Conservation (phyloP, 2,113 vertebrate species). For the Ptychochromis oligacanthus region DNA sequence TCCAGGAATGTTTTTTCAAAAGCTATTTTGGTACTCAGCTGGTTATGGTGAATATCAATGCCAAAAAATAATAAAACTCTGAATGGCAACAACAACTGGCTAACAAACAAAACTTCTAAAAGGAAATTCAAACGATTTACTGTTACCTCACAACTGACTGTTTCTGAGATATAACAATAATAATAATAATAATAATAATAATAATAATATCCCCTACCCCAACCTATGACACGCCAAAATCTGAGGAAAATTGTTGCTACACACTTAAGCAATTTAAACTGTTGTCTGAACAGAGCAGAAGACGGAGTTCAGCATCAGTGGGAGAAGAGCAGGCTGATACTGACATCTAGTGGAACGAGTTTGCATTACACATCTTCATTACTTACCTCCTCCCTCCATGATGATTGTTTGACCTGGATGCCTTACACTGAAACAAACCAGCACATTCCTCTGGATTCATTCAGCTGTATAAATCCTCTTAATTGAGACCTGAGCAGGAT, state of each 20-base stretch:
- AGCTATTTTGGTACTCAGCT: not conserved
- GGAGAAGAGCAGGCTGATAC: not conserved
- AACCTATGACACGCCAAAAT: no score
- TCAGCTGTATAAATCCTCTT: not conserved
- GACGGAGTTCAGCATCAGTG: not conserved
- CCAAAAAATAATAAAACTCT: not conserved
- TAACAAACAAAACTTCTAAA: not conserved
- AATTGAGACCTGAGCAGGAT: not conserved
- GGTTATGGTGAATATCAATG: not conserved
- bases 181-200: no score
- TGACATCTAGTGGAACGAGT: constrained; percentile 63
- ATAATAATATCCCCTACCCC: no score
- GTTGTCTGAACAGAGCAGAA: not conserved
- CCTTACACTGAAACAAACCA: not conserved
- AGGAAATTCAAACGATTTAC: no score
- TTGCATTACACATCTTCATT: constrained; percentile 4
- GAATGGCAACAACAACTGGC: not conserved
- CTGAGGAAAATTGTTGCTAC: not conserved
- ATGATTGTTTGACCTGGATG: constrained; percentile 2
- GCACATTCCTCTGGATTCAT: not conserved
- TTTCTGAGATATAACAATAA: not conserved
- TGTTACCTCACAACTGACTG: no score
- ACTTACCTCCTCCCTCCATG: not conserved
- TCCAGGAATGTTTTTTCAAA: not conserved
- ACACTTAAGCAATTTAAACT: not conserved